Base-by-base conservation (phyloP, 2,888 invertebrate genomes). In the Aphidius colemani region DNA sequence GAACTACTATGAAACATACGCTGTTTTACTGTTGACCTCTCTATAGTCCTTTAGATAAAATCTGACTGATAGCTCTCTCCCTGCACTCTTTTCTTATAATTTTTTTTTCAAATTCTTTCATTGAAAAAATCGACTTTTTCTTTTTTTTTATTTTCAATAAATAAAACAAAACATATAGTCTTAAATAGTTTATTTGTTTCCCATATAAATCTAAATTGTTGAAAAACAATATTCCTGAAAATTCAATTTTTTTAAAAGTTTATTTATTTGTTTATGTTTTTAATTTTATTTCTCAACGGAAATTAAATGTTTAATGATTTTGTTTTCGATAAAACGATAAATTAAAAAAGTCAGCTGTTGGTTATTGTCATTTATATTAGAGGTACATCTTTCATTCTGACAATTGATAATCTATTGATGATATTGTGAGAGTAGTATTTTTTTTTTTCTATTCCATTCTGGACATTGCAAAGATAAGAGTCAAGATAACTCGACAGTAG, bases 391-490 rank as follows among this genome's bases (percentile, higher is more conserved):
- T 71, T 73, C 72, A 71, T 72, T 73, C 69, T 75, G 76, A 78
- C 77, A 74, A 73, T 73, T 72, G 70, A 67, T 66, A 66, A 69
- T 72, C 71, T 69, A 57, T 53, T 67, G 64, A 53, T 69, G 72
- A 74, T 73, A 71, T 69, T 67, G 68, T 63, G 45, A 30, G 30
- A 30, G 5, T 4, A 30, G 30, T 30, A 30, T 30, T 30, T 5
- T 30, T 30, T 30, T 30, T 30, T 30, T 30, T 30, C 5, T 30
- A 30, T 30, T 30, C 30, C 30, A 30, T 30, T 30, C 30, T 30
- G 65, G 71, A 69, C 69, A 68, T 69, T 59, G 53, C 56, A 57
- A 53, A 79, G 80, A 81, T 80, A 81, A 80, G 80, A 76, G 72
- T 66, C 13, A 61, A 71, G 75, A 78, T 80, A 79, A 78, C 77